These are phyloP conservation scores for Halichondria panicea DNA, from an alignment of 37 sponge, comb jelly and placozoan species.

Conservation along the genomic window DNA sequence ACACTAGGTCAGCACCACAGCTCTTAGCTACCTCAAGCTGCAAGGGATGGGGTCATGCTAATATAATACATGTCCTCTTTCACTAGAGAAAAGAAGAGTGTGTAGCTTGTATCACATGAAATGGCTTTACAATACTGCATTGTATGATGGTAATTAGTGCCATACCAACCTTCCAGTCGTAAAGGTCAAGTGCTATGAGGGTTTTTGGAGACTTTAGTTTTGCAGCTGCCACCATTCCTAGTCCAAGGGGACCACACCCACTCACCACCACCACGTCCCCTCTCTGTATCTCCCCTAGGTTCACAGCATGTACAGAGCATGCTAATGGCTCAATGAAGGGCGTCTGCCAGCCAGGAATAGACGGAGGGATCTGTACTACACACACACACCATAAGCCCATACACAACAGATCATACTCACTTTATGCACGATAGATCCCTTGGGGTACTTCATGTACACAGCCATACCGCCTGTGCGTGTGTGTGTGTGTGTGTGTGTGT, in stretches of 20 bases:
- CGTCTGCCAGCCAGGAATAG: slow-evolving; percentile 70
- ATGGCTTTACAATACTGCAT: too few species aligned
- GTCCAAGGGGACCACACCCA: slow-evolving; percentile 77
- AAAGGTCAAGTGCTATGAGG: slow-evolving; percentile 70
- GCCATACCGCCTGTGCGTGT: slow-evolving; percentile 71
- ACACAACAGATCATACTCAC: too few species aligned
- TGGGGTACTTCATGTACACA: slow-evolving; percentile 64
- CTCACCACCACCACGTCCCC: slow-evolving; percentile 65
- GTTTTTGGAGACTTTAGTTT: slow-evolving; percentile 55
- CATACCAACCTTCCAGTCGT: slow-evolving; percentile 85
- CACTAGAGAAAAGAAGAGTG: too few species aligned
- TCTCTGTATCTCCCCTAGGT: slow-evolving; percentile 59
- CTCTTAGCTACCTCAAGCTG: too few species aligned
- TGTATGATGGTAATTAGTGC: too few species aligned
- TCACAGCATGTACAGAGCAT: slow-evolving; percentile 69
- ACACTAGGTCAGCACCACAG: too few species aligned
- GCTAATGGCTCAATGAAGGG: slow-evolving; percentile 73
- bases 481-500: too few species aligned
- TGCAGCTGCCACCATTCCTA: slow-evolving; percentile 78
- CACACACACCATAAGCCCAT: too few species aligned
- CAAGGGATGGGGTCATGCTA: too few species aligned
- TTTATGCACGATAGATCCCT: slow-evolving; percentile 47
- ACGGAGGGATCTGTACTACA: slow-evolving; percentile 49
- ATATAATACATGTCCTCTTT: too few species aligned
- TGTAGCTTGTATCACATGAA: too few species aligned